phyloP scores from a whole-genome alignment of 1,140 invertebrate genomes.

The Arctopsyche grandis region DNA sequence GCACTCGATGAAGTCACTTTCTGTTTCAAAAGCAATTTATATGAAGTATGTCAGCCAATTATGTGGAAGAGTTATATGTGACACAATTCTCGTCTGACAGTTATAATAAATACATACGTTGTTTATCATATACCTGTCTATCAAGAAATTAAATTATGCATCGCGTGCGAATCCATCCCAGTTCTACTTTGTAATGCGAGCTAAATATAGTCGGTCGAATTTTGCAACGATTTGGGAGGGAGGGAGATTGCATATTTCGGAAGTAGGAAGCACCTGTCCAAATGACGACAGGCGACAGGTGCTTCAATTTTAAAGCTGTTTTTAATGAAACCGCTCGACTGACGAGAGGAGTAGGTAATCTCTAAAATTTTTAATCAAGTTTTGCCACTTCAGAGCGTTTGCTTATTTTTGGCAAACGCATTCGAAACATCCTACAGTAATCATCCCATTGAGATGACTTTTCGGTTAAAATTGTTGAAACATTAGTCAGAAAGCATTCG shows the following conservation, averaged over 20 bases:
- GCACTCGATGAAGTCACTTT: slow-evolving; percentile 30
- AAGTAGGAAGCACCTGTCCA: neutral
- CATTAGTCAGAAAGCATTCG: too few species aligned
- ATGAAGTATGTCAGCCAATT: slow-evolving; percentile 31
- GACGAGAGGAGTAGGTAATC: too few species aligned
- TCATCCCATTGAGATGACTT: neutral
- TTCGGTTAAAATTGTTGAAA: neutral
- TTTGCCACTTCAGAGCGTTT: neutral
- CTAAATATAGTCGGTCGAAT: neutral
- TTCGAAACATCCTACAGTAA: neutral
- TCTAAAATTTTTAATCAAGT: neutral
- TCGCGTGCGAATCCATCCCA: too few species aligned
- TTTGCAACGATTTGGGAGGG: neutral
- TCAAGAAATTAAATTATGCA: too few species aligned
- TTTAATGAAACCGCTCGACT: neutral
- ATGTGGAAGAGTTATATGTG: slow-evolving; percentile 2
- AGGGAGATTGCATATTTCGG: neutral
- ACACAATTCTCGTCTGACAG: slow-evolving; percentile 30
- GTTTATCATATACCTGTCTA: neutral
- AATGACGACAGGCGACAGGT: neutral
- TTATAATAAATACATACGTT: neutral
- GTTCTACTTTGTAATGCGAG: neutral
- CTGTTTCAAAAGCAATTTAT: slow-evolving; percentile 37
- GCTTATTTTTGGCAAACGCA: slow-evolving; percentile 9
- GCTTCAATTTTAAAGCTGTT: neutral